Evolutionary conservation across 2,113 vertebrate genomes (phyloP), one percentile per base, ranked within the genome.

Genomic region (Sebastes schlegelii): DNA sequence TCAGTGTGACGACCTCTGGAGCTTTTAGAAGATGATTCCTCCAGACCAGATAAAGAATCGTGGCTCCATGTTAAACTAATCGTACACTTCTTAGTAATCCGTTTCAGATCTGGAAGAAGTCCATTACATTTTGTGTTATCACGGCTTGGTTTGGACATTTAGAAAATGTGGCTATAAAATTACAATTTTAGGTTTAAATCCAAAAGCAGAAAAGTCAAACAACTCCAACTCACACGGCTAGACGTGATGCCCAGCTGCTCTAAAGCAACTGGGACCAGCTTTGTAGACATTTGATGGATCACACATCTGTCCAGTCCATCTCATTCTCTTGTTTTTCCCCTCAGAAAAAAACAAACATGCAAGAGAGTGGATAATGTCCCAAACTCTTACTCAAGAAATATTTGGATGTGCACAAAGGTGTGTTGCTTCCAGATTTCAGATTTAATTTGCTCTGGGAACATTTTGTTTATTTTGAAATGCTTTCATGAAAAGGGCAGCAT

Each of bases 371-470:
- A 73, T 49, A 21, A 34, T 34, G 34, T 34, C 34, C 34, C 34
- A 2, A 34, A 34, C 34, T 34, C 34, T 34, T 34, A 34, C 34
- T 34, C 34, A 34, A 34, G 34, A 34, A 34, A 86, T 76, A 64
- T 84, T 72, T 69, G 60, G 48, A 79, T 58, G 48, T 68, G 52
- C 77, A 19, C 78, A n/a, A 16, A 7, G 3, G 19, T 40, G 60
- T 0, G 65, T 26, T 69, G 87, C 62, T 68, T 83, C 74, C 92
- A 90, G 92, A 82, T 90, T 74, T 87, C 84, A 81, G 80, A 90
- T 92, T 71, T 77, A 68, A 70, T 86, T 86, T 58, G 52, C 55
- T 67, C 21, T 66, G 83, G 72, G 88, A 84, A 81, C 8, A 9
- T n/a, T 74, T 64, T 43, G 85, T 87, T 73, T 80, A 23, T 65